Evolutionary conservation across 2,113 vertebrate genomes (phyloP), one percentile per base, ranked within the genome.

Genomic region (Arvicanthis niloticus): DNA sequence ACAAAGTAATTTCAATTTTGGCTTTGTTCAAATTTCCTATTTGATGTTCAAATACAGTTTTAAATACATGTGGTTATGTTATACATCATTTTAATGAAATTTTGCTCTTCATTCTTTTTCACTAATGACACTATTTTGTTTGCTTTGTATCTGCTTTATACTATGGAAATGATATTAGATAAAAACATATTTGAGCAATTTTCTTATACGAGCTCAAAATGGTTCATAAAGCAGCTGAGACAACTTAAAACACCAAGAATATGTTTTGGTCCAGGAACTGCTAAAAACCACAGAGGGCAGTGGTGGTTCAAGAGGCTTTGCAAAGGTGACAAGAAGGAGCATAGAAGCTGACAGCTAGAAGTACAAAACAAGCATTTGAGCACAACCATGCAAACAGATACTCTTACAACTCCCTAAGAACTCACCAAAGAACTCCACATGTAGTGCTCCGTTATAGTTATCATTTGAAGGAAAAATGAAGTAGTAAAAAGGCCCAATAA

Each of bases 1-100:
- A 34, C 15, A 65, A 45, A 45, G 40, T 65, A 65, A 85, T 85
- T 85, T 86, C 60, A 86, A 86, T 19, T 86, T 86, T 86, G 16
- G 5, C 29, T 67, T 34, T 34, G 42, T 67, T 67, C 9, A 67
- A 48, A 45, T 86, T 86, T 68, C 31, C 42, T 48, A 21, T 86
- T 51, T 37, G 84, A 86, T 86, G 51, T 22, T 68, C 11, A 29
- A 51, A 86, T 51, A 86, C 1, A 6, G 67, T 68, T 42, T 68
- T 67, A 68, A 68, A 48, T 31, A 51, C 19, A 86, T 34, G 3
- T 51, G 42, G 29, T 86, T 86, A 48, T 67, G 29, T 68, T 67
- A 24, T 37, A 37, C 5, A 37, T 68, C 31, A 51, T 68, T 68
- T 86, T 51, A 86, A 68, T 86, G 84, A 37, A 34, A 87, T 48